Percentiles rank a stretch among this genome's conserved stretches.
phyloP scores from a whole-genome alignment of 2,888 invertebrate species.

The Micoletzkya japonica region DNA sequence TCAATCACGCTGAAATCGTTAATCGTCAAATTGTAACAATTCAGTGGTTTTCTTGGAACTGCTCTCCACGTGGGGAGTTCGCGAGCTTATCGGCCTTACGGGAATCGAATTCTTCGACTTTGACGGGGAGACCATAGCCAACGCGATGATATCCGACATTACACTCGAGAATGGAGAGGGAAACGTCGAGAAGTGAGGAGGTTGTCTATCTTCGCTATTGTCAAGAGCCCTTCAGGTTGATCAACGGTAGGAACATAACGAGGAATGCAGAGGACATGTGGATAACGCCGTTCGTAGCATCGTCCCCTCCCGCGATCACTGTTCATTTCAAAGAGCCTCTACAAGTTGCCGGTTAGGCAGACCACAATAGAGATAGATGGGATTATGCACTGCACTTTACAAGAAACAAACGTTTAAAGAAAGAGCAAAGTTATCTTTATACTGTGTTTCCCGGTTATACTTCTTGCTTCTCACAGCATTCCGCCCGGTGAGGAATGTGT shows the following conservation, averaged over 20 bases:
- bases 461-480: no score
- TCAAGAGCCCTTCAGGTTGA: slow-evolving; percentile 66
- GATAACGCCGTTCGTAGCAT: slow-evolving; percentile 63
- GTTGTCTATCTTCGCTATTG: not conserved
- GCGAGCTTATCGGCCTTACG: slow-evolving; percentile 67
- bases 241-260: slow-evolving; percentile 76
- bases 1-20: not conserved
- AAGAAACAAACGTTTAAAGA: not conserved
- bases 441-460: not conserved
- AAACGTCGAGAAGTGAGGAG: not conserved
- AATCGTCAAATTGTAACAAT: slow-evolving; percentile 2
- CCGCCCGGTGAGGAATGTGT: no score
- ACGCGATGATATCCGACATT: not conserved
- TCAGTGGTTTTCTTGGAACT: slow-evolving; percentile 65
- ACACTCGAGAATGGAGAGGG: not conserved
- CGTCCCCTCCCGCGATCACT: slow-evolving; percentile 34
- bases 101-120: slow-evolving; percentile 67
- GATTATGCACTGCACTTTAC: not conserved
- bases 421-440: not conserved
- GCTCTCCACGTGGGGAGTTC: slow-evolving; percentile 68
- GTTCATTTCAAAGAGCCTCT: slow-evolving; percentile 42
- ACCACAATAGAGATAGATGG: slow-evolving; percentile 17
- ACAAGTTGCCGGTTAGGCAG: slow-evolving; percentile 32
- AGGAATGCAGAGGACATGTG: slow-evolving; percentile 72
- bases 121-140: slow-evolving; percentile 64